Evolutionary conservation across 30 jellyfish, hydroid and myxozoan genomes (phyloP).

Genomic region (Turritopsis dohrnii): DNA sequence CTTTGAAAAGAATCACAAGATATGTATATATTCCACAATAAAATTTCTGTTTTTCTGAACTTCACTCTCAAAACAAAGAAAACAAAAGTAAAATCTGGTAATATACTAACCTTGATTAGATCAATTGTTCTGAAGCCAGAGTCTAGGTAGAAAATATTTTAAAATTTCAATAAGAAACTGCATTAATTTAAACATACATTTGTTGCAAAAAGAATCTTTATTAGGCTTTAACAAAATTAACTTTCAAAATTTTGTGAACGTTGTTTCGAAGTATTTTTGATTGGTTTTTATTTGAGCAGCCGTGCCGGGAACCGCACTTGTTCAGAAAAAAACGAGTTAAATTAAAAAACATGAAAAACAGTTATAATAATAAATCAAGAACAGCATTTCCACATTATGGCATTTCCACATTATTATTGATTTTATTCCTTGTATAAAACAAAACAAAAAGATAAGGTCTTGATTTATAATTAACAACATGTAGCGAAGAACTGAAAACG

Average conservation of each 20-base stretch:
- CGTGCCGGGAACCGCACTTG: conserved; percentile 45
- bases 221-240: neutral
- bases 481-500: neutral
- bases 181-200: neutral
- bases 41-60: neutral
- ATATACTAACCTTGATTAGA: conserved; percentile 63
- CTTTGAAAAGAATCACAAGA: neutral
- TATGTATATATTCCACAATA: neutral
- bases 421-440: neutral
- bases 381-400: neutral
- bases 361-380: neutral
- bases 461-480: no score
- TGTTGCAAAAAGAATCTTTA: neutral
- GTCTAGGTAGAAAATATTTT: conserved; percentile 16
- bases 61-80: neutral
- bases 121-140: conserved; percentile 95
- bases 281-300: conserved; percentile 35
- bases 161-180: neutral
- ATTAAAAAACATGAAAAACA: conserved; percentile 37
- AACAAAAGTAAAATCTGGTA: neutral
- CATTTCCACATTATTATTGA: neutral
- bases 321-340: conserved; percentile 40
- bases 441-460: neutral
- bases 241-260: neutral
- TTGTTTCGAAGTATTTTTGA: conserved; percentile 7